Evolutionary conservation across 2,113 vertebrate species (phyloP), one percentile per base, ranked within the genome.

Genomic region (Emberiza fucata): DNA sequence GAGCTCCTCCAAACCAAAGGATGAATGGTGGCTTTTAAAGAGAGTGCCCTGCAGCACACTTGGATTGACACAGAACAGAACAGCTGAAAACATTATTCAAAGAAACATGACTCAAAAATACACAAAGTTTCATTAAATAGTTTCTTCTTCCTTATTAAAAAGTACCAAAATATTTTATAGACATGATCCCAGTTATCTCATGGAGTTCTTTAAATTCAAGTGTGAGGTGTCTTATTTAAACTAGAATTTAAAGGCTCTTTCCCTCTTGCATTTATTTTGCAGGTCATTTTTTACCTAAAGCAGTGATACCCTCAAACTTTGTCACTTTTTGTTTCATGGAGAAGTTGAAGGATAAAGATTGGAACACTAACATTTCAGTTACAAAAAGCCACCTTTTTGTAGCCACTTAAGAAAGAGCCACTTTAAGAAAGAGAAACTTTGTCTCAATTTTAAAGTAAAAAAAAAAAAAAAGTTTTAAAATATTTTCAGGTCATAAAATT

Each of bases 61-160:
- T 5, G 40, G 48, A 4, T 24, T 23, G 27, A 33, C 8, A 28
- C 1, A 0, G 8, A 35, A 12, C 12, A 28, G 20, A 51, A 35
- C 40, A 50, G 53, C 39, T 66, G 47, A 57, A 57, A 22, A 19
- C 1, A 1, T 24, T 51, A 1, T 65, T 57, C 0, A 0, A 83
- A 53, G 5, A 47, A 82, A 42, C 1, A 2, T 3, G 17, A 12
- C 35, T 56, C 28, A 15, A 25, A 91, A 81, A 40, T 12, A 35
- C 0, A 0, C 44, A 1, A 29, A 65, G 24, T 33, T 78, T 75
- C 6, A 5, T 5, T 4, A 16, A 60, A 16, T 2, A 22, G 5
- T 57, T 86, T 72, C 17, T 63, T 28, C 21, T 72, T 63, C 37
- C 25, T 29, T 73, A 59, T 19, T 48, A 27, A 53, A 71, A 68